phyloP scores from a whole-genome alignment of 2,797 vertebrate genomes.

The Serranus cabrilla region DNA sequence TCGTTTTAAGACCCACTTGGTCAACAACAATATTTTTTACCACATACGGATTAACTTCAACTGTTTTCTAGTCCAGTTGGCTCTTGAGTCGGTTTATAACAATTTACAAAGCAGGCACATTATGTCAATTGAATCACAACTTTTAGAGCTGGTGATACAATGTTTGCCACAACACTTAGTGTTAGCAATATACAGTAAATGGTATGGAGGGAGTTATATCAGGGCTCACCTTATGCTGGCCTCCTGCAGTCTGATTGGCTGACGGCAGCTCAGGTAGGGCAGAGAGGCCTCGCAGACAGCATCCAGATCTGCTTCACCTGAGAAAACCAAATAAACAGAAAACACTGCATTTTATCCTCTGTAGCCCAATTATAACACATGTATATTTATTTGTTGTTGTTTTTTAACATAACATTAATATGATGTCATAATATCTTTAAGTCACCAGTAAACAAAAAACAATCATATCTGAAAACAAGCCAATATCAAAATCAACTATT shows the following conservation, averaged over 20 bases:
- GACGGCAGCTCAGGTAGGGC: conserved; percentile 93
- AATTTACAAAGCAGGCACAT: too few species aligned
- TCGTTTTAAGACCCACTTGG: too few species aligned
- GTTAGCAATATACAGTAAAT: too few species aligned
- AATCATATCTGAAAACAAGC: not conserved
- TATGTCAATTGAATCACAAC: too few species aligned
- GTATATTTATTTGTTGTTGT: not conserved
- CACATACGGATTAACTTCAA: too few species aligned
- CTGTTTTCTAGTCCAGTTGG: too few species aligned
- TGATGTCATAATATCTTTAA: not conserved
- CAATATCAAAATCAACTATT: not conserved
- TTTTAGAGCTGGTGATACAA: too few species aligned
- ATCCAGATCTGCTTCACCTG: conserved; percentile 93
- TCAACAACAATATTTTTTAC: too few species aligned
- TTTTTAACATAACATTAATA: not conserved
- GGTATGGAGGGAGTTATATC: not conserved
- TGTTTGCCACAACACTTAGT: too few species aligned
- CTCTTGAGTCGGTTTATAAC: too few species aligned
- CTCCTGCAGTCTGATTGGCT: conserved; percentile 92
- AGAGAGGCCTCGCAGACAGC: conserved; percentile 90
- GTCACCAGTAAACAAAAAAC: not conserved
- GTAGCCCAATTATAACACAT: not conserved
- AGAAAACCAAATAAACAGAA: conserved; percentile 60
- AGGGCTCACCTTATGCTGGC: conserved; percentile 90
- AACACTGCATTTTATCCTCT: conserved; percentile 2